Evolutionary conservation across 1,140 invertebrate species (phyloP), one percentile per base, ranked within the genome.

Genomic region (Babylonia areolata): DNA sequence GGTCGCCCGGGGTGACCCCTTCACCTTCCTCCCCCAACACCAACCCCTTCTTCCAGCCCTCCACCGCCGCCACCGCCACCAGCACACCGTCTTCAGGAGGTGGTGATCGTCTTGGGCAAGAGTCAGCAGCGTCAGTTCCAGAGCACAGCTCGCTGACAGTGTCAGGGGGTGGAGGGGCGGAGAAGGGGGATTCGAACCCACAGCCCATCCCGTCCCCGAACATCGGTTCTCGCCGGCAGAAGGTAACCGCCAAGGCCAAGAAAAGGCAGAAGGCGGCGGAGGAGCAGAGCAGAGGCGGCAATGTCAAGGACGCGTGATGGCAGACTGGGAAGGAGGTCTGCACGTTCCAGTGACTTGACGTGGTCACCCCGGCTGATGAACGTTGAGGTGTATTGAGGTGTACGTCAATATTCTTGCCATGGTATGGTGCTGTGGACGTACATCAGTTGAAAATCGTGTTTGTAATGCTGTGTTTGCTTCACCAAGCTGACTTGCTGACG

Each of bases 181-280:
- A 64, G 39, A 23, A 28, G 12, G 77, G 46, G 40, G 73, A 69
- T 71, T 35, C 84, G 87, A 42, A 75, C 82, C 3, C 87, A 87
- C 84, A 87, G 84, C 85, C 87, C 20, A 54, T 87, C 31, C 87
- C 89, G 5, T 87, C 89, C 1, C 86, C 89, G 20, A 89, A 88
- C 81, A 89, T 88, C 80, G 89, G 84, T 11, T 86, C 87, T 0
- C 87, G 91, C 58, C 85, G 91, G 15, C 91, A 91, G 84, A 88
- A 91, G 84, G 89, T 91, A 20, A 92, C 92, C 28, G 92, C 92
- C n/a, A 93, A 93, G 81, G 92, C 92, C 73, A 93, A 92, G 85
- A 91, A 91, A 40, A 88, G 92, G 28, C 92, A 93, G 86, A 91
- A 91, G 88, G 90, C 89, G 46, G 85, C 86, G 9, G 90, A 90